Evolutionary conservation across 2,113 vertebrate species (phyloP).

Genomic region (Amphilophus citrinellus): DNA sequence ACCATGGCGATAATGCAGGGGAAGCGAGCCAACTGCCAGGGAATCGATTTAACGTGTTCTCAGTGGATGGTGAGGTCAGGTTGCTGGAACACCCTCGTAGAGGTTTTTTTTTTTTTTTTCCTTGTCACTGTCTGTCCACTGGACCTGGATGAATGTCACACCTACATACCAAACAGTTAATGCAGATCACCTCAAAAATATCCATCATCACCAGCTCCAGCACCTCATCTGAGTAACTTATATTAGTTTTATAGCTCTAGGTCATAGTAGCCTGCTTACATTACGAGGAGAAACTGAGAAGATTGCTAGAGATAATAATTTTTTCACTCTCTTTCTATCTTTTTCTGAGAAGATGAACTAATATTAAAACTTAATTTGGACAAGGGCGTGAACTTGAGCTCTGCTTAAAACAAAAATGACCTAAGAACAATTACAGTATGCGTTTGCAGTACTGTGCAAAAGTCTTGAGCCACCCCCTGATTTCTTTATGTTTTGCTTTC

Average conservation of each 20-base stretch:
- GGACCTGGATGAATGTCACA: constrained; percentile 36
- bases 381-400: background rate
- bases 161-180: constrained; percentile 40
- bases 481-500: too few species aligned
- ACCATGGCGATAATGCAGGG: constrained; percentile 67
- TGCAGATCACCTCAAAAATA: constrained; percentile 40
- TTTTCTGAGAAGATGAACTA: background rate
- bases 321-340: background rate
- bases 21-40: constrained; percentile 55
- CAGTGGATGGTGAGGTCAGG: constrained; percentile 54
- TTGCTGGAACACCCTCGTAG: constrained; percentile 37
- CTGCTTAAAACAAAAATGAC: too few species aligned
- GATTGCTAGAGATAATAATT: constrained; percentile 5
- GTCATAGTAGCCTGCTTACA: constrained; percentile 16
- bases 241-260: constrained; percentile 32
- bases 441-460: too few species aligned
- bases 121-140: constrained; percentile 25
- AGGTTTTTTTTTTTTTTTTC: constrained; percentile 48
- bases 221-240: constrained; percentile 9
- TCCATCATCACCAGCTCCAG: constrained; percentile 27
- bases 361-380: background rate
- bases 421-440: background rate
- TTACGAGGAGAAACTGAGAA: background rate
- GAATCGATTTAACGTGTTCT: constrained; percentile 67
- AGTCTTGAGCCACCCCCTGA: too few species aligned